These are phyloP conservation scores for Brachypalpus laphriformis DNA, from an alignment of 2,888 invertebrate species.

Conservation along the genomic window DNA sequence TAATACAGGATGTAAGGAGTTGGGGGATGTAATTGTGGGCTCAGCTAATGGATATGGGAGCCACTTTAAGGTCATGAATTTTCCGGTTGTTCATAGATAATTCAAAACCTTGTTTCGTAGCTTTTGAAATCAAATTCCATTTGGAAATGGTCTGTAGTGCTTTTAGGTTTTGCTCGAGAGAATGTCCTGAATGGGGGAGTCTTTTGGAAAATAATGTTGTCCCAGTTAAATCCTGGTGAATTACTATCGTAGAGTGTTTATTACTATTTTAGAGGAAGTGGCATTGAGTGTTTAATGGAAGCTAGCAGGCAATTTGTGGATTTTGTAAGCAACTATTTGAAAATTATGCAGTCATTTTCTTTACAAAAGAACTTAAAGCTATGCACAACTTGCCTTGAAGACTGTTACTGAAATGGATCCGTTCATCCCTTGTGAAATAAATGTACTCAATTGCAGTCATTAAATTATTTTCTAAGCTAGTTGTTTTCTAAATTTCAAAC, in stretches of 20 bases:
- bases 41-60: conserved; percentile 54
- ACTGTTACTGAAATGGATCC: conserved; percentile 8
- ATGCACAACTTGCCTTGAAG: neutral
- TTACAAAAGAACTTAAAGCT: neutral
- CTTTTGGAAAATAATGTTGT: conserved; percentile 48
- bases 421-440: neutral
- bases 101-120: conserved; percentile 56
- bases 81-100: conserved; percentile 52
- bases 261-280: neutral
- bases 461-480: conserved; percentile 5
- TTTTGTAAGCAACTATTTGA: neutral
- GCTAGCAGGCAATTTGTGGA: conserved; percentile 17
- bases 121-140: conserved; percentile 55
- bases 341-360: conserved; percentile 13
- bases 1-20: conserved; percentile 5
- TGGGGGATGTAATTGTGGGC: conserved; percentile 53
- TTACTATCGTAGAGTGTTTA: conserved; percentile 35
- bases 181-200: neutral
- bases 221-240: conserved; percentile 59
- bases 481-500: too few relatives aligned
- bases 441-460: conserved; percentile 41
- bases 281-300: conserved; percentile 20
- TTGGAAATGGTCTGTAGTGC: conserved; percentile 18
- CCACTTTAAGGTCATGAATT: conserved; percentile 57
- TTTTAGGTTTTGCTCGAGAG: conserved; percentile 3